Percentiles rank a stretch among this genome's conserved stretches.
Evolutionary conservation across 1,140 invertebrate genomes (phyloP).

Genomic region (Teleogryllus occipitalis): DNA sequence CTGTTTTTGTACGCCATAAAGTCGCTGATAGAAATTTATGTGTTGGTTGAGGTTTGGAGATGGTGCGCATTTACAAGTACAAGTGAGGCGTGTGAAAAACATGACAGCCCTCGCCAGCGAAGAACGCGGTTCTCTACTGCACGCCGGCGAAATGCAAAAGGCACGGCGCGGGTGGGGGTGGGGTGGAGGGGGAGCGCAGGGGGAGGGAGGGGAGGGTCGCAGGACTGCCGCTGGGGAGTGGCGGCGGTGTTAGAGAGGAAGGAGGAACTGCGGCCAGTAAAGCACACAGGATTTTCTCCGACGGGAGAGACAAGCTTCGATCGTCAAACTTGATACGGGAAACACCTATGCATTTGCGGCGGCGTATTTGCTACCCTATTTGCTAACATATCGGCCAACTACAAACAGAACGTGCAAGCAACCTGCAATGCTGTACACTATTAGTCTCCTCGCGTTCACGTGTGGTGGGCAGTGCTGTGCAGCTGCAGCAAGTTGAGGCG

Average conservation of each 20-base stretch:
- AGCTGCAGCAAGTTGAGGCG: too few relatives aligned
- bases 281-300: neutral
- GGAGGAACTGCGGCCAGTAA: neutral
- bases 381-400: too few relatives aligned
- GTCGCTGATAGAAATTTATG: neutral
- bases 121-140: neutral
- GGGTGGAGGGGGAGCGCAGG: neutral
- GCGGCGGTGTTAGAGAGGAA: neutral
- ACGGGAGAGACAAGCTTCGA: neutral
- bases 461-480: too few relatives aligned
- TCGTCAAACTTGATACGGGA: neutral
- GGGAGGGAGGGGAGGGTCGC: neutral
- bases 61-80: neutral
- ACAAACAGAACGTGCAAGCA: too few relatives aligned
- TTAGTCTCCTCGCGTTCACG: too few relatives aligned
- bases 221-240: neutral
- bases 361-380: too few relatives aligned
- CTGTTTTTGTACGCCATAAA: neutral
- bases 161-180: too few relatives aligned
- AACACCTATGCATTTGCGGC: too few relatives aligned
- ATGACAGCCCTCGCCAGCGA: neutral
- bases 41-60: neutral
- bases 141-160: neutral
- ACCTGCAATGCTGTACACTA: too few relatives aligned
- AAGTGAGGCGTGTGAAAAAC: neutral